These are phyloP conservation scores for Falco novaeseelandiae DNA, from an alignment of 2,797 vertebrate species.

Conservation along the genomic window DNA sequence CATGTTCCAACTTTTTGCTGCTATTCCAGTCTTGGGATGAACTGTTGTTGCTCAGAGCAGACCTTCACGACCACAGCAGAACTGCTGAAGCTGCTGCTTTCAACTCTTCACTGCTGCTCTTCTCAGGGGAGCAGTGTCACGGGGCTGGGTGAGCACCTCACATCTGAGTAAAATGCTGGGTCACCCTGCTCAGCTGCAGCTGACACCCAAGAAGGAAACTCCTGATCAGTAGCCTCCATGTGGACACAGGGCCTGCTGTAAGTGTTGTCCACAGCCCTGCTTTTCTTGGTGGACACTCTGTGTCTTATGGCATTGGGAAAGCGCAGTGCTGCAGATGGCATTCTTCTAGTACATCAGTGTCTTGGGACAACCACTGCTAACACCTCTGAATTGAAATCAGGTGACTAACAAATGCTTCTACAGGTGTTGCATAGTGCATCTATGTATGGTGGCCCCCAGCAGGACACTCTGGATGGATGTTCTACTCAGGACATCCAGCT, in stretches of 20 bases:
- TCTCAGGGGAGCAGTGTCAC: fast-evolving
- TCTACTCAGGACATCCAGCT: not conserved
- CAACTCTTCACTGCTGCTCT: not conserved
- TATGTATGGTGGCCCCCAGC: not conserved
- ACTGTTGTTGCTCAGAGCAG: not conserved
- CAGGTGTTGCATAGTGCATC: not conserved
- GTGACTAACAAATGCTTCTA: not conserved
- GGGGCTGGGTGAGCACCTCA: not conserved
- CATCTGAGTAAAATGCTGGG: fast-evolving
- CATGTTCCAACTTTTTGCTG: fast-evolving
- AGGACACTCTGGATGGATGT: not conserved
- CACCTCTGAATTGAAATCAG: not conserved
- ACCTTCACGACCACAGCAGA: not conserved
- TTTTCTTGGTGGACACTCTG: not conserved
- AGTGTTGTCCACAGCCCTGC: not conserved
- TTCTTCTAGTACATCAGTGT: not conserved
- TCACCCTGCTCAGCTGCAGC: not conserved
- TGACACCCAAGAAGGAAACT: not conserved
- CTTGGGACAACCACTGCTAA: not conserved
- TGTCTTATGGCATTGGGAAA: fast-evolving
- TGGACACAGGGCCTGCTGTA: not conserved
- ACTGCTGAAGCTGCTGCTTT: not conserved
- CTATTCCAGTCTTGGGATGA: not conserved
- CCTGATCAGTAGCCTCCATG: not conserved
- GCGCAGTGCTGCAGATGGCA: fast-evolving